These are phyloP conservation scores for Diogma glabrata DNA, from an alignment of 2,888 invertebrate genomes.

Conservation along the genomic window DNA sequence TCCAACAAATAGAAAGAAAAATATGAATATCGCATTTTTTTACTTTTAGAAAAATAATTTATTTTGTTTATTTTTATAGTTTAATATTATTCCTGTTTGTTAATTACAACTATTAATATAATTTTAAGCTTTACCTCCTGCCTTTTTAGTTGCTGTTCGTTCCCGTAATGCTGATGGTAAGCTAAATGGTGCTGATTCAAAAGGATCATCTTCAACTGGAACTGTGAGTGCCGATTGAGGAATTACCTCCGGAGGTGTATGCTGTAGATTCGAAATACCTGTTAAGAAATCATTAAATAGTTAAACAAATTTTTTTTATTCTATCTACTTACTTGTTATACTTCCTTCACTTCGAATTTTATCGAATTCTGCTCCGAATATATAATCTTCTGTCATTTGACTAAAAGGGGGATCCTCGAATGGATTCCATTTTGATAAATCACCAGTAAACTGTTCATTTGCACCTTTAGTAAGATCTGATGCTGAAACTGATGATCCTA, in stretches of 20 bases:
- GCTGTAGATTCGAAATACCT: constrained; percentile 8
- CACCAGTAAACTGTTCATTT: constrained; percentile 23
- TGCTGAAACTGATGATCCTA: constrained; percentile 28
- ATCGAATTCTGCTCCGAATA: constrained; percentile 75
- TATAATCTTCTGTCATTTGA: constrained; percentile 65
- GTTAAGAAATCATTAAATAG: background rate
- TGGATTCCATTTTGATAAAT: constrained; percentile 70
- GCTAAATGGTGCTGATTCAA: constrained; percentile 72
- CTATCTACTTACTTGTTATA: constrained; percentile 58
- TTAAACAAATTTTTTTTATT: background rate
- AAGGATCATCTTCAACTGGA: constrained; percentile 53
- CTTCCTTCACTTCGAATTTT: constrained; percentile 62
- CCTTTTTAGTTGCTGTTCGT: constrained; percentile 34
- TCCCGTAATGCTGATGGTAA: constrained; percentile 44
- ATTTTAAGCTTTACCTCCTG: constrained; percentile 39
- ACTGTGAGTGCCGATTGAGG: constrained; percentile 31
- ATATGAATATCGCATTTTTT: too few relatives aligned
- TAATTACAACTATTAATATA: too few relatives aligned
- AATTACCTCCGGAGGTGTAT: constrained; percentile 6
- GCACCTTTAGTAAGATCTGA: constrained; percentile 26
- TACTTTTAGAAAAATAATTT: too few relatives aligned
- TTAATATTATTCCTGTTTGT: too few relatives aligned
- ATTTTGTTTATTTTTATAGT: too few relatives aligned
- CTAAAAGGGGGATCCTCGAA: constrained; percentile 66
- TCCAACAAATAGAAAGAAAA: too few relatives aligned